phyloP scores from a whole-genome alignment of 2,113 vertebrate genomes.

The Seriola quinqueradiata region DNA sequence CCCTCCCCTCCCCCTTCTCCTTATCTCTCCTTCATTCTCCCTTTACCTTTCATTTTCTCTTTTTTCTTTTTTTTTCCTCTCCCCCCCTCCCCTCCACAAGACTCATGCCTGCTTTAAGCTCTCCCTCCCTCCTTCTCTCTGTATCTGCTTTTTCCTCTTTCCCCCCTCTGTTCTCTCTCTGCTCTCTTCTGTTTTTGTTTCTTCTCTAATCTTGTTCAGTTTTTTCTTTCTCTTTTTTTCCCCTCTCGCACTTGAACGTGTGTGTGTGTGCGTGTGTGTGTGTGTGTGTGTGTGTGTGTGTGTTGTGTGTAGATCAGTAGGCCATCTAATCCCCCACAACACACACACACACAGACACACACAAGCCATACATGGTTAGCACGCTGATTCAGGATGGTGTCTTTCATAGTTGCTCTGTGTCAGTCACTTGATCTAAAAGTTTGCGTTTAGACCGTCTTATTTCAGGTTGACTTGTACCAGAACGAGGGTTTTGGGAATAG shows the following conservation, averaged over 20 bases:
- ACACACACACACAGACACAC: conserved; percentile 26
- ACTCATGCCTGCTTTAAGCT: conserved; percentile 49
- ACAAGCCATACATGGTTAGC: conserved; percentile 51
- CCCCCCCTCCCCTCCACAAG: conserved; percentile 41
- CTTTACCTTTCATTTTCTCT: conserved; percentile 55
- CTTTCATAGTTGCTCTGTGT: conserved; percentile 45
- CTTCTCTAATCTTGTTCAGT: conserved; percentile 56
- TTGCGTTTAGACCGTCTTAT: conserved; percentile 17
- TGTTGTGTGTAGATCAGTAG: conserved; percentile 63
- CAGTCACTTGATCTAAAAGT: conserved; percentile 36
- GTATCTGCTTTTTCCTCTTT: conserved; percentile 15
- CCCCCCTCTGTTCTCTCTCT: conserved; percentile 1
- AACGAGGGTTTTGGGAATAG: conserved; percentile 30
- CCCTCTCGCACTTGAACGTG: conserved; percentile 33
- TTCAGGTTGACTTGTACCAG: conserved; percentile 14
- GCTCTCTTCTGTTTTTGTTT: conserved; percentile 45
- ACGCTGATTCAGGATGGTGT: conserved; percentile 48
- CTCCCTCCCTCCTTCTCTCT: conserved; percentile 30
- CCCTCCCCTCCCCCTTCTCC: conserved; percentile 7
- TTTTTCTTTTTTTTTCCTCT: not conserved
- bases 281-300: conserved; percentile 51
- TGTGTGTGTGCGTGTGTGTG: conserved; percentile 42
- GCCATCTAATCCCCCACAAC: conserved; percentile 63
- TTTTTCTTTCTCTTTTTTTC: conserved; percentile 23
- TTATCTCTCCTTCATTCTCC: conserved; percentile 58